Evolutionary conservation across 2,113 vertebrate genomes (phyloP).

Genomic region (Ciconia stormi): DNA sequence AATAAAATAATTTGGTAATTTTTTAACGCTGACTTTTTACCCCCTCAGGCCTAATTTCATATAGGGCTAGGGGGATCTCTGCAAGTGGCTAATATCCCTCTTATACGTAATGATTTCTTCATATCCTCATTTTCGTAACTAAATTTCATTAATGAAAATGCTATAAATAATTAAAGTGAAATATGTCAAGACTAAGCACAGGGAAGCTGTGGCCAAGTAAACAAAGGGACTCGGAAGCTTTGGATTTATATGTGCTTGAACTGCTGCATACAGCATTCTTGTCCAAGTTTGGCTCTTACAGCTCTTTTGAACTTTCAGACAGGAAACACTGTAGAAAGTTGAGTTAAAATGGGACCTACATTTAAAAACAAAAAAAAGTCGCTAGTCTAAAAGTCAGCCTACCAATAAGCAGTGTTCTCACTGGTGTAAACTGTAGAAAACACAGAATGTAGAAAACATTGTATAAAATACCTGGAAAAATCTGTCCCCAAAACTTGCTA

Average conservation of each 20-base stretch:
- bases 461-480: not conserved
- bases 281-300: not conserved
- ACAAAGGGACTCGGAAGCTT: slow-evolving; percentile 26
- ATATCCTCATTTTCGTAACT: slow-evolving; percentile 44
- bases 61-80: not conserved
- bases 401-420: not conserved
- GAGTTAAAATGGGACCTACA: not conserved
- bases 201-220: not conserved
- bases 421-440: not conserved
- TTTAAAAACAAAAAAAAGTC: not conserved
- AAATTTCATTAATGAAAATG: slow-evolving; percentile 59
- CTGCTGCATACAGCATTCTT: not conserved
- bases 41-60: not conserved
- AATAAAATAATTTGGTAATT: not conserved
- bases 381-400: not conserved
- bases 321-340: slow-evolving; percentile 11
- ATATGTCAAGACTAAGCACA: not conserved
- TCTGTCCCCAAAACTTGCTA: not conserved
- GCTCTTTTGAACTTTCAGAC: slow-evolving; percentile 8
- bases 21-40: not conserved
- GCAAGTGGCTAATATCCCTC: not conserved
- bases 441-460: not conserved
- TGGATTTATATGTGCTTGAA: not conserved
- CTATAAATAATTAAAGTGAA: slow-evolving; percentile 39
- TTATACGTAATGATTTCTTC: slow-evolving; percentile 29